Evolutionary conservation across 2,888 invertebrate species (phyloP), one percentile per base, ranked within the genome.

Genomic region (Fragum sueziense): DNA sequence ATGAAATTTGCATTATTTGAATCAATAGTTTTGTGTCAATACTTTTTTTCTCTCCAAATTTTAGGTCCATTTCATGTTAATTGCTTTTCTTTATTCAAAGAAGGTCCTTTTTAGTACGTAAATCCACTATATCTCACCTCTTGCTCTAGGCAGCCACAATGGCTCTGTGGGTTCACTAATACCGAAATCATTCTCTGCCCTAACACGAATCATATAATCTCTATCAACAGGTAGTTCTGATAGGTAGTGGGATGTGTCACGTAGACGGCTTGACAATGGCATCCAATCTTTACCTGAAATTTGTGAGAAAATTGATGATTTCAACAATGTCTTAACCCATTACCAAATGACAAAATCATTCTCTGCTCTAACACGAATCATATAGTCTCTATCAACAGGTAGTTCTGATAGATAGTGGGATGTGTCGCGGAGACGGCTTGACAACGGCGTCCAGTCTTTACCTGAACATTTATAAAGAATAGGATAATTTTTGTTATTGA

Each of bases 301-400:
- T n/a, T n/a, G n/a, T n/a, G n/a, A n/a, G n/a, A n/a, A n/a, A n/a
- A n/a, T n/a, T n/a, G n/a, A n/a, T n/a, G n/a, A n/a, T n/a, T n/a
- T n/a, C 89, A 89, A 90, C 27, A 90, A 97, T 92, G 96, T 97
- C 0, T 98, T 98, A 73, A 98, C 98, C 0, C 99, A 99, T 92
- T 99, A 99, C 93, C 98, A 98, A 85, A 98, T 96, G 67, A 99
- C 99, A 93, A 97, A 97, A 93, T 97, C 97, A 94, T 99, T 99
- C 93, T 98, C 98, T 4, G 99, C 99, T 47, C 99, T 95, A 47
- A 99, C 96, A 80, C 99, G 95, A 94, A 99, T 97, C 93, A 97
- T 97, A 94, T 99, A 99, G 94, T 99, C 98, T 85, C 97, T 95
- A 94, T 97, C 97, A 0, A 98, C 97, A 91, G 97, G 96, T 81